Evolutionary conservation across 2,888 invertebrate genomes (phyloP).

Genomic region (Mesorhabditis spiculigera): DNA sequence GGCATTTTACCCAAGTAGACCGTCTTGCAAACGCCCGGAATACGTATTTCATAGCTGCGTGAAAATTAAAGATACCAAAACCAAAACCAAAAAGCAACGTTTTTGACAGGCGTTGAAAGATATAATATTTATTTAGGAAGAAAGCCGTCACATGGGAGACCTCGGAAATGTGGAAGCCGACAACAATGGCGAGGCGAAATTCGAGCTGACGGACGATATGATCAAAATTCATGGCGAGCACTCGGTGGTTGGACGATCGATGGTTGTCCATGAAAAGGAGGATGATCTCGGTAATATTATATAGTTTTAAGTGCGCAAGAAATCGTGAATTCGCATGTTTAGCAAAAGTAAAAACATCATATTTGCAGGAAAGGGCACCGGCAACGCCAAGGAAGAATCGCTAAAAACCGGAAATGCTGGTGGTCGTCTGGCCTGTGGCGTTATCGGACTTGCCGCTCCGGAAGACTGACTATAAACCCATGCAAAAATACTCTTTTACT

Average conservation of each 20-base stretch:
- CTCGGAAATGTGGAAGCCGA: conserved; percentile 53
- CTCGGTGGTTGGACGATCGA: conserved; percentile 23
- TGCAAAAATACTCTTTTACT: background rate
- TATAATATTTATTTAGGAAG: conserved; percentile 37
- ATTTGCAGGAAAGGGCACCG: conserved; percentile 40
- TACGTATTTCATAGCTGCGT: background rate
- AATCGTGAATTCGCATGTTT: too few species aligned
- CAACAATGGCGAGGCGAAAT: conserved; percentile 41
- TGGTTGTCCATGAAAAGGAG: conserved; percentile 40
- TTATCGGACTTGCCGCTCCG: conserved; percentile 40
- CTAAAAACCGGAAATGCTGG: conserved; percentile 60
- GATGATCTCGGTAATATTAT: conserved; percentile 42
- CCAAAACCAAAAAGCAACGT: too few species aligned
- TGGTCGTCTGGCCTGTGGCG: conserved; percentile 58
- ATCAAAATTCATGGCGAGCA: conserved; percentile 23
- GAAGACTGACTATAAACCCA: conserved; percentile 18
- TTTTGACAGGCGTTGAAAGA: background rate
- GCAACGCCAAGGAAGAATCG: conserved; percentile 53
- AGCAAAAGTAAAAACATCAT: background rate
- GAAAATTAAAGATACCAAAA: background rate
- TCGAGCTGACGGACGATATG: conserved; percentile 44
- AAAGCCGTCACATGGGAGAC: conserved; percentile 57
- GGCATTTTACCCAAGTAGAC: background rate
- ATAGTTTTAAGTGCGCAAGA: too few species aligned
- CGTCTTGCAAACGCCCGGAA: too few species aligned